A percentile compares a stretch with the other conserved stretches of the same genome.
phyloP scores from a whole-genome alignment of 2,888 invertebrate genomes.

The Eupithecia inturbata region DNA sequence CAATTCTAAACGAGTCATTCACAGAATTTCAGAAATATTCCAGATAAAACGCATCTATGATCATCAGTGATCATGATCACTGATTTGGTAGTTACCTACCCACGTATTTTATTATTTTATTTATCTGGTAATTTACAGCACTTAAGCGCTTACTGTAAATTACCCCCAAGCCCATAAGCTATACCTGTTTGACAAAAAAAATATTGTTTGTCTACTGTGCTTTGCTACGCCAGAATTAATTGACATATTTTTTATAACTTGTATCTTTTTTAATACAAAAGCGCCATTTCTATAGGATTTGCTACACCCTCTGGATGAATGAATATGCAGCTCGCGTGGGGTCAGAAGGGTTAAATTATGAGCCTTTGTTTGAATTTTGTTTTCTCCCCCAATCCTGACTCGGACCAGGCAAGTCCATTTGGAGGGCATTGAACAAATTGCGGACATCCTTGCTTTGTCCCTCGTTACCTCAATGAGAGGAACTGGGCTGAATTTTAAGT shows the following conservation, averaged over 20 bases:
- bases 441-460: constrained; percentile 63
- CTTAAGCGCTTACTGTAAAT: background rate
- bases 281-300: background rate
- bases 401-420: constrained; percentile 61
- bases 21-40: no score
- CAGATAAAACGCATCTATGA: no score
- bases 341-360: constrained; percentile 71
- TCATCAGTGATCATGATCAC: no score
- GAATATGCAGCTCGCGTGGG: constrained; percentile 61
- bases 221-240: no score
- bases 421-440: constrained; percentile 54
- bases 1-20: no score
- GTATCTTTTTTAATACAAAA: no score
- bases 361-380: constrained; percentile 73
- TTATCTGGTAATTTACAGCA: background rate
- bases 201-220: no score
- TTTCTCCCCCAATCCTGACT: constrained; percentile 52
- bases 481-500: constrained; percentile 29
- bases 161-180: no score
- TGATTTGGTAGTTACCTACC: background rate
- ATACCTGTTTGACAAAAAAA: no score
- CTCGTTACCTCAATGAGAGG: constrained; percentile 35
- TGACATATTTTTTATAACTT: no score
- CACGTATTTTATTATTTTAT: background rate
- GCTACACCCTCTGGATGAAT: constrained; percentile 47